Conservation (phyloP, 2,888 invertebrate species). For the Pollenia griseotomentosa region DNA sequence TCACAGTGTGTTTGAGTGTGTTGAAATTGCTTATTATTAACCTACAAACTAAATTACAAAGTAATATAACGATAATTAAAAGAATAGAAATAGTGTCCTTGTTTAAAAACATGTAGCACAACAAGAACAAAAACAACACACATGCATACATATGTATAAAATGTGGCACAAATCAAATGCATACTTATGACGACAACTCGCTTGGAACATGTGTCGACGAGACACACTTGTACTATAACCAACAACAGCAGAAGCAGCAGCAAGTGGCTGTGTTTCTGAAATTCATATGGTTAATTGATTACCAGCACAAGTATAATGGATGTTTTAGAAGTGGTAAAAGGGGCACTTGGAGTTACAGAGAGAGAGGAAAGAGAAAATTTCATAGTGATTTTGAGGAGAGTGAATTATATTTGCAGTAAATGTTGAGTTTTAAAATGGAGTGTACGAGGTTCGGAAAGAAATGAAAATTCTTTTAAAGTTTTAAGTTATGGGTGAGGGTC, state of each 20-base stretch:
- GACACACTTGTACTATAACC: constrained; percentile 48
- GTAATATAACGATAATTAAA: constrained; percentile 18
- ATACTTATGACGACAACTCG: constrained; percentile 29
- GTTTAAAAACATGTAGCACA: constrained; percentile 6
- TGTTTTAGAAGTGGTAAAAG: background rate
- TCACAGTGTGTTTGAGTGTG: background rate
- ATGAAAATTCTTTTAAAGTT: too few species aligned
- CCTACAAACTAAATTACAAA: constrained; percentile 14
- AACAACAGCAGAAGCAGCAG: constrained; percentile 45
- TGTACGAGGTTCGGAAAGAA: background rate
- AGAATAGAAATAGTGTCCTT: constrained; percentile 35
- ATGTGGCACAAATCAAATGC: constrained; percentile 52
- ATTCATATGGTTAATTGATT: constrained; percentile 69
- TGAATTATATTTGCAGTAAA: background rate
- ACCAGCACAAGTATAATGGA: constrained; percentile 48
- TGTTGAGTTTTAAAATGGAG: background rate
- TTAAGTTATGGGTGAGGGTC: too few species aligned
- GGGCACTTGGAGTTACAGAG: background rate
- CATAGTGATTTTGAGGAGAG: background rate
- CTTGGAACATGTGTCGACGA: constrained; percentile 43
- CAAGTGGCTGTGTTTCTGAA: constrained; percentile 65
- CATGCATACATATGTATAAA: constrained; percentile 12
- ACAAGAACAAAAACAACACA: background rate
- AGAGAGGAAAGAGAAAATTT: background rate
- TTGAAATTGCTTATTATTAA: constrained; percentile 20